A percentile compares a stretch with the other conserved stretches of the same genome.
Evolutionary conservation across 1,140 invertebrate genomes (phyloP).

Genomic region (Procambarus clarkii): DNA sequence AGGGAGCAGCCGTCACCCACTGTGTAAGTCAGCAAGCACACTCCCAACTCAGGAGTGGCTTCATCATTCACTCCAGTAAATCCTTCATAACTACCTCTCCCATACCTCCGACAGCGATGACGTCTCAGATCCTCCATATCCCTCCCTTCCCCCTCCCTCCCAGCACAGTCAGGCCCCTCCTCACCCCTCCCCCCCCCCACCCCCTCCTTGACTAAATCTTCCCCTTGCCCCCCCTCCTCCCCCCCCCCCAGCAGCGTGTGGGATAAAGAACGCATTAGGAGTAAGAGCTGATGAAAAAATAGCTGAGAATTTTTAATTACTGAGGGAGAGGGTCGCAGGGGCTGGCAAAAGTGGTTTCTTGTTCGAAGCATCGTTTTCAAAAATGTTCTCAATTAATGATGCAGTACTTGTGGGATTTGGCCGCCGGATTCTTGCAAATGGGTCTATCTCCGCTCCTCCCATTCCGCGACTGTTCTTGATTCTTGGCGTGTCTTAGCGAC

Average conservation of each 20-base stretch:
- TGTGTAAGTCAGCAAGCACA: too few species aligned
- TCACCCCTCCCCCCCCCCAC: background rate
- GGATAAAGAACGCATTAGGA: conserved; percentile 58
- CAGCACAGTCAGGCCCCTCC: background rate
- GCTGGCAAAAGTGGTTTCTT: conserved; percentile 20
- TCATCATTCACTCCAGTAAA: too few species aligned
- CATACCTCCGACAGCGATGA: too few species aligned
- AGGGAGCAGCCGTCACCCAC: too few species aligned
- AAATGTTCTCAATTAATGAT: conserved; percentile 59
- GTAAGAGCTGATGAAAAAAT: conserved; percentile 58
- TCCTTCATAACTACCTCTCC: too few species aligned
- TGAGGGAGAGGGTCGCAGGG: conserved; percentile 15
- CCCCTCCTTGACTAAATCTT: background rate
- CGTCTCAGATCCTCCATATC: background rate
- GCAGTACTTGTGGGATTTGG: conserved; percentile 36
- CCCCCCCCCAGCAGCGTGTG: background rate
- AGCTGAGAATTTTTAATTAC: conserved; percentile 57
- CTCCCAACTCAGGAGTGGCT: too few species aligned
- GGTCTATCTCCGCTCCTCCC: background rate
- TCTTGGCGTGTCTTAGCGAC: too few species aligned
- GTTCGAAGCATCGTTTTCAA: conserved; percentile 31
- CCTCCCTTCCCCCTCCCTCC: background rate
- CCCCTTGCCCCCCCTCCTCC: background rate
- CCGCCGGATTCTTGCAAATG: conserved; percentile 17
- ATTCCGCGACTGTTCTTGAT: background rate